Conservation (phyloP, 2,888 invertebrate genomes). For the Drosophila pseudotakahashii region DNA sequence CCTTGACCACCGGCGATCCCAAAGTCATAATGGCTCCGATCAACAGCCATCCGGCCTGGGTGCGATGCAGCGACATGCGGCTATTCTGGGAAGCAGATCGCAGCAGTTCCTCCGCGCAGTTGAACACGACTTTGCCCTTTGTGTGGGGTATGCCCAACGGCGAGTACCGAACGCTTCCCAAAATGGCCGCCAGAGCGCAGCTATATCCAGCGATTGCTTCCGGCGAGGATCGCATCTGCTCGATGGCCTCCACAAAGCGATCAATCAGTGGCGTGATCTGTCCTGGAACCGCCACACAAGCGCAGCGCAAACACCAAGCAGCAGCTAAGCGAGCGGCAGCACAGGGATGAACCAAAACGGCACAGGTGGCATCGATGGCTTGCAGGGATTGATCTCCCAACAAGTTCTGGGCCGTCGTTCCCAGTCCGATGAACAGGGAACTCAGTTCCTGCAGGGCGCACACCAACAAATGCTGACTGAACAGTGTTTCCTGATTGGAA, state of each 20-base stretch:
- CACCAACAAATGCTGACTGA: constrained; percentile 95
- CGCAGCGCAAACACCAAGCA: constrained; percentile 95
- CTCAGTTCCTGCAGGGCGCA: constrained; percentile 97
- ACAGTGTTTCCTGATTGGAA: constrained; percentile 94
- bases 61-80: constrained; percentile 95
- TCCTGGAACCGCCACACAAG: constrained; percentile 96
- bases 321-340: constrained; percentile 96
- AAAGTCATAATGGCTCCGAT: constrained; percentile 98
- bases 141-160: constrained; percentile 98
- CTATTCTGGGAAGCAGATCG: constrained; percentile 98
- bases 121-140: constrained; percentile 98
- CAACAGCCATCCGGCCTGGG: constrained; percentile 98
- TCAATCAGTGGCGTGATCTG: constrained; percentile 97
- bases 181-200: constrained; percentile 95
- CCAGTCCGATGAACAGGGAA: constrained; percentile 93
- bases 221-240: constrained; percentile 94
- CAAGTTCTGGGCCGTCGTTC: constrained; percentile 96
- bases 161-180: constrained; percentile 95
- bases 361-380: constrained; percentile 87
- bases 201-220: constrained; percentile 96
- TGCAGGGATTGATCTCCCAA: constrained; percentile 94
- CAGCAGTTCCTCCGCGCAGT: constrained; percentile 97
- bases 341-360: constrained; percentile 95
- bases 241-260: constrained; percentile 93
- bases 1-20: constrained; percentile 96